These are phyloP conservation scores for Tiliqua scincoides DNA, from an alignment of 2,113 vertebrate species.

Conservation along the genomic window DNA sequence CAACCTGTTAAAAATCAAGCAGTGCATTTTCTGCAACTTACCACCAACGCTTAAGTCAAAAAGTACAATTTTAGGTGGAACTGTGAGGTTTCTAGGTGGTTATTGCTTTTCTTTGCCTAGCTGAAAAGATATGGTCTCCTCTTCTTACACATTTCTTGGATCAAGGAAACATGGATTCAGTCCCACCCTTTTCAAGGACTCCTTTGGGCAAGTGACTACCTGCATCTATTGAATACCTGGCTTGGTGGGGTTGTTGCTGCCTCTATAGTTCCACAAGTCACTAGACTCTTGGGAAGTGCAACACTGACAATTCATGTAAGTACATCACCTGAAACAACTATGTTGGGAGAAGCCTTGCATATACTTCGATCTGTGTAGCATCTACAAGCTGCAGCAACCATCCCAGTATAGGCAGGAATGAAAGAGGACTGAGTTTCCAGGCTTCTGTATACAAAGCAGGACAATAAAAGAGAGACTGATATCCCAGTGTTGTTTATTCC, in stretches of 20 bases:
- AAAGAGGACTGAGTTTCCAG: background rate
- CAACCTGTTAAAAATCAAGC: slow-evolving; percentile 35
- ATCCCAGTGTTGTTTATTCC: background rate
- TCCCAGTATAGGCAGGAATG: background rate
- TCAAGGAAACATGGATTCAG: background rate
- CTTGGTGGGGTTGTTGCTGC: background rate
- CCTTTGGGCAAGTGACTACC: background rate
- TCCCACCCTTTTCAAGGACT: background rate
- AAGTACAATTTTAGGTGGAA: background rate
- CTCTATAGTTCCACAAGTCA: background rate
- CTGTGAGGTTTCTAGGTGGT: background rate
- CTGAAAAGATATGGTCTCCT: background rate
- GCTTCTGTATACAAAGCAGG: background rate
- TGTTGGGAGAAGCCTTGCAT: background rate
- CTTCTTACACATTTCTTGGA: background rate
- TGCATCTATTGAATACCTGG: background rate
- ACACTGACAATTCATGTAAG: background rate
- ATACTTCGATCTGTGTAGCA: background rate
- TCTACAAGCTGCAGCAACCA: background rate
- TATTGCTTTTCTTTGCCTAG: too few species aligned
- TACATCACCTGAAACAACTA: background rate
- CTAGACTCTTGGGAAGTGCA: background rate
- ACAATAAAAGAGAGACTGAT: background rate
- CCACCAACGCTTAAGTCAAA: slow-evolving; percentile 6
- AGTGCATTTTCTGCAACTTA: slow-evolving; percentile 40